A percentile compares a stretch with the other conserved stretches of the same genome.
Conservation (phyloP, 1,140 invertebrate genomes). For the Octopus bimaculoides region DNA sequence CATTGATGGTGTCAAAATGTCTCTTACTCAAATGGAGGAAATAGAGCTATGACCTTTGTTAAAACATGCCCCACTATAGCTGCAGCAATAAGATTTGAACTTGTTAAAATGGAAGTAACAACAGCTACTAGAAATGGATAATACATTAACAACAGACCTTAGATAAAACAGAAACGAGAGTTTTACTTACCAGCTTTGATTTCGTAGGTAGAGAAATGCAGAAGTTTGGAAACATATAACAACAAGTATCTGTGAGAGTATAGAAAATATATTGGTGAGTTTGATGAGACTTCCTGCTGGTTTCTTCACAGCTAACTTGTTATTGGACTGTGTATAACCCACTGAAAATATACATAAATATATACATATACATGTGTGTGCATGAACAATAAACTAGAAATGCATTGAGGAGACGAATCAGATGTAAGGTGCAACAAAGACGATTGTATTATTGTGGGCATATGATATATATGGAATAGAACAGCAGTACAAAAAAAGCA, state of each 20-base stretch:
- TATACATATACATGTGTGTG: constrained; percentile 9
- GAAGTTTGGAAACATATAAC: constrained; percentile 67
- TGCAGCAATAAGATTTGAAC: too few relatives aligned
- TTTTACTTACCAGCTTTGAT: constrained; percentile 67
- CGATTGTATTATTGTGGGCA: not conserved
- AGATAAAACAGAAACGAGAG: not conserved
- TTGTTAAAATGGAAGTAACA: not conserved
- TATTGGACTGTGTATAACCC: constrained; percentile 65
- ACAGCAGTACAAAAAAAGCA: not conserved
- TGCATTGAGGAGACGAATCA: not conserved
- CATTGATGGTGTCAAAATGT: too few relatives aligned
- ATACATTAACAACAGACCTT: not conserved
- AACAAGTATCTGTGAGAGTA: constrained; percentile 70
- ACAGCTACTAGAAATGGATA: not conserved
- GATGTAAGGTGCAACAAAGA: not conserved
- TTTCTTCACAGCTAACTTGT: constrained; percentile 69
- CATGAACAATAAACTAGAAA: not conserved
- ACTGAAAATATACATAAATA: constrained; percentile 49
- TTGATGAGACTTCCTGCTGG: constrained; percentile 66
- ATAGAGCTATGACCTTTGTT: not conserved
- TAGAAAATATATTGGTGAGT: constrained; percentile 59
- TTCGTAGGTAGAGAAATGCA: constrained; percentile 65
- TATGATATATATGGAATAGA: not conserved
- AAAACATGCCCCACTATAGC: not conserved
- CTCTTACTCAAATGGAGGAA: not conserved